phyloP scores from a whole-genome alignment of 2,113 vertebrate genomes.

The Megaceryle maxima region DNA sequence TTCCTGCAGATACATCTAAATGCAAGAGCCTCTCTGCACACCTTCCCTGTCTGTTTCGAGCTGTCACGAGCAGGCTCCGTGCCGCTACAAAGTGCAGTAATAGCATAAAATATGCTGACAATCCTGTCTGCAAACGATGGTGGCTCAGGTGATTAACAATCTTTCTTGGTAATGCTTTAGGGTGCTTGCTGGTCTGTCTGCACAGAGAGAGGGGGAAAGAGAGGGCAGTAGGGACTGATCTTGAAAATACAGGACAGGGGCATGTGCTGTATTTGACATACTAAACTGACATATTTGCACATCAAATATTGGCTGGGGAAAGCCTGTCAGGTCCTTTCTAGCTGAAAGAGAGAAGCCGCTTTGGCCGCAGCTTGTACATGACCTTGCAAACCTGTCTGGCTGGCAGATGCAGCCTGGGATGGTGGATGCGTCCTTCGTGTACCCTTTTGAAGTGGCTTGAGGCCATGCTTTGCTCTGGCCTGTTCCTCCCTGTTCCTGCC shows the following conservation, averaged over 20 bases:
- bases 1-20: neutral
- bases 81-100: neutral
- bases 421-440: neutral
- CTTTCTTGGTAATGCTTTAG: fast-evolving
- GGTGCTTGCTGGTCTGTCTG: neutral
- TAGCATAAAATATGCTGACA: neutral
- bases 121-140: fast-evolving
- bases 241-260: fast-evolving
- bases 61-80: neutral
- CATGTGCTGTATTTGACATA: fast-evolving
- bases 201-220: neutral
- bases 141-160: neutral
- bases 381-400: neutral
- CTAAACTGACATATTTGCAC: neutral
- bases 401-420: neutral
- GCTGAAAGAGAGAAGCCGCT: neutral
- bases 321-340: neutral
- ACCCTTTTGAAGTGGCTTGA: neutral
- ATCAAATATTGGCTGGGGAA: neutral
- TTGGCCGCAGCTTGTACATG: neutral
- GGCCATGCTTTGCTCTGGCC: neutral
- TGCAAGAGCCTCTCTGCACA: neutral
- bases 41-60: neutral
- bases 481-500: neutral
- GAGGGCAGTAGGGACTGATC: neutral